These are phyloP conservation scores for Chondrilla cf. caribensis DNA, from an alignment of 37 sponge, comb jelly and placozoan genomes.

Conservation along the genomic window DNA sequence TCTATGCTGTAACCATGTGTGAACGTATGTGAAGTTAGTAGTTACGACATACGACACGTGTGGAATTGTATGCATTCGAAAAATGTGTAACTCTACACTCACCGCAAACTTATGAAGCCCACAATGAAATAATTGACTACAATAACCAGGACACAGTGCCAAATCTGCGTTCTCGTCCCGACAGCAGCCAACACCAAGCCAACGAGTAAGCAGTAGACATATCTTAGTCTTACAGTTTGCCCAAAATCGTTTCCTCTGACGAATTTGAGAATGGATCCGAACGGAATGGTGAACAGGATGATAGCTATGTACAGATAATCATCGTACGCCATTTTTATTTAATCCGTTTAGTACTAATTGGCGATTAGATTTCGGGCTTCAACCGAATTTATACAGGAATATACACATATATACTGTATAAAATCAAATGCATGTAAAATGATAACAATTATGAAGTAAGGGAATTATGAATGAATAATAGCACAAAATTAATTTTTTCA, in stretches of 20 bases:
- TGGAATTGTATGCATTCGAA: too few relatives aligned
- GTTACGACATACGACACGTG: too few relatives aligned
- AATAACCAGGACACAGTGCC: background rate
- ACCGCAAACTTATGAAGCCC: background rate
- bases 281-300: background rate
- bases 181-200: background rate
- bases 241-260: background rate
- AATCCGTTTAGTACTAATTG: background rate
- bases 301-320: conserved; percentile 23
- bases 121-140: background rate
- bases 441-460: too few relatives aligned
- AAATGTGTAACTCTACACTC: too few relatives aligned
- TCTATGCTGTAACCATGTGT: too few relatives aligned
- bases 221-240: background rate
- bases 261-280: background rate
- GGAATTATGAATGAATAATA: too few relatives aligned
- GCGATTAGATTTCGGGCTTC: too few relatives aligned
- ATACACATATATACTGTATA: too few relatives aligned
- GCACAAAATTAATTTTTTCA: too few relatives aligned
- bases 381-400: too few relatives aligned
- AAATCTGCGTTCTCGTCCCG: background rate
- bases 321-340: conserved; percentile 23
- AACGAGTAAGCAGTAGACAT: background rate
- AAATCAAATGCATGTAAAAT: too few relatives aligned
- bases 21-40: too few relatives aligned